Conservation (phyloP, 1,140 invertebrate species). For the Pseudomyrmex flavicornis region DNA sequence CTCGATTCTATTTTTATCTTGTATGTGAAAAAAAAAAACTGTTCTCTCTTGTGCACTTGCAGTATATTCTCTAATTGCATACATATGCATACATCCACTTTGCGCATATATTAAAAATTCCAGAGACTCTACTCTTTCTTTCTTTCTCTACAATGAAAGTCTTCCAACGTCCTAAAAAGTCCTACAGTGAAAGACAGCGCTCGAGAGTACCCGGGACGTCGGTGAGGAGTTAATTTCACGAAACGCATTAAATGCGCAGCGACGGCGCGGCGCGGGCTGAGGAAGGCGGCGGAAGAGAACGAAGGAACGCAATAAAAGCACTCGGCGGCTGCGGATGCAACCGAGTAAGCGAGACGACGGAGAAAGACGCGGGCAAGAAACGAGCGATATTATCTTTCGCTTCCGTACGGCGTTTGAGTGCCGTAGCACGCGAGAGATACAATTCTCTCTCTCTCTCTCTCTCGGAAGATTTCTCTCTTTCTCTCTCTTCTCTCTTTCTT, state of each 20-base stretch:
- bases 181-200: constrained; percentile 1
- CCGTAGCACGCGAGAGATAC: background rate
- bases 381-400: constrained; percentile 44
- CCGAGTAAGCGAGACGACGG: constrained; percentile 8
- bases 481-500: background rate
- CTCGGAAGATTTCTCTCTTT: background rate
- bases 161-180: constrained; percentile 7
- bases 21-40: background rate
- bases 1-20: background rate
- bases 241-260: constrained; percentile 42
- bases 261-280: background rate
- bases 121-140: constrained; percentile 13
- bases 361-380: constrained; percentile 26
- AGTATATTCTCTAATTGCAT: background rate
- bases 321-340: constrained; percentile 23
- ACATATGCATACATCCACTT: background rate
- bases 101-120: constrained; percentile 15
- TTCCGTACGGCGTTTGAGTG: constrained; percentile 20
- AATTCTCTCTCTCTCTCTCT: background rate
- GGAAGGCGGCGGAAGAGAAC: constrained; percentile 35
- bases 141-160: background rate
- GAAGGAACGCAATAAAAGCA: constrained; percentile 52
- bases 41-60: background rate
- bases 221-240: constrained; percentile 50
- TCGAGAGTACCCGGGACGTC: constrained; percentile 6